Conservation (phyloP, 2,888 invertebrate species). For the Prosapia bicincta region DNA sequence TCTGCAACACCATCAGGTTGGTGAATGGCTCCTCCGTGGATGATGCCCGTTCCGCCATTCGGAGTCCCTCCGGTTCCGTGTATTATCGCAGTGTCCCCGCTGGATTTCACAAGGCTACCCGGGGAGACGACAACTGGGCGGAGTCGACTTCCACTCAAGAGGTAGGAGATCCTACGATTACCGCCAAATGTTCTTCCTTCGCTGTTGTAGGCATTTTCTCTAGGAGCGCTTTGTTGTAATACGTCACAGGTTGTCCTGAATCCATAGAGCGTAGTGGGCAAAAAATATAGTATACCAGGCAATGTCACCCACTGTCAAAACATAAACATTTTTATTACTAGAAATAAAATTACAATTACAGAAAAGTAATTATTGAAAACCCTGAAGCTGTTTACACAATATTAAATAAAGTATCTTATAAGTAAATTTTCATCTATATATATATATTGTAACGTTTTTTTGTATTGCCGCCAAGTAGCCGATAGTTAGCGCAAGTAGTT, state of each 20-base stretch:
- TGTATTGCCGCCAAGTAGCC: too few species aligned
- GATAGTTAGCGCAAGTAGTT: too few species aligned
- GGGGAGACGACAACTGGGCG: background rate
- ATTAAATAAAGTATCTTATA: too few species aligned
- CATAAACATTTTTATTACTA: background rate
- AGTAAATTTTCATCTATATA: too few species aligned
- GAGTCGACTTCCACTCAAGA: background rate
- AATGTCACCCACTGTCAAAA: background rate
- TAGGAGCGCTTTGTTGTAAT: background rate
- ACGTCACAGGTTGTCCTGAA: background rate
- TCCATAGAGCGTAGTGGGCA: background rate
- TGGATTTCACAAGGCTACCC: background rate
- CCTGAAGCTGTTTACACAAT: too few species aligned
- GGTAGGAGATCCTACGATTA: background rate
- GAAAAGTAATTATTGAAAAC: too few species aligned
- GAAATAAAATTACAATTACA: too few species aligned
- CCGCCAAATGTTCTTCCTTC: background rate
- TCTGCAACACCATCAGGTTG: background rate
- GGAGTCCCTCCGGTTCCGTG: conserved; percentile 11
- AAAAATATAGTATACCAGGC: background rate
- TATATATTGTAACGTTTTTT: too few species aligned
- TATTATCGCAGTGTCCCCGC: background rate
- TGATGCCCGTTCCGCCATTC: conserved; percentile 7
- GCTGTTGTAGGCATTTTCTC: background rate
- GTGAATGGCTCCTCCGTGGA: background rate